phyloP scores from a whole-genome alignment of 2,797 vertebrate genomes.

The Erethizon dorsatum region DNA sequence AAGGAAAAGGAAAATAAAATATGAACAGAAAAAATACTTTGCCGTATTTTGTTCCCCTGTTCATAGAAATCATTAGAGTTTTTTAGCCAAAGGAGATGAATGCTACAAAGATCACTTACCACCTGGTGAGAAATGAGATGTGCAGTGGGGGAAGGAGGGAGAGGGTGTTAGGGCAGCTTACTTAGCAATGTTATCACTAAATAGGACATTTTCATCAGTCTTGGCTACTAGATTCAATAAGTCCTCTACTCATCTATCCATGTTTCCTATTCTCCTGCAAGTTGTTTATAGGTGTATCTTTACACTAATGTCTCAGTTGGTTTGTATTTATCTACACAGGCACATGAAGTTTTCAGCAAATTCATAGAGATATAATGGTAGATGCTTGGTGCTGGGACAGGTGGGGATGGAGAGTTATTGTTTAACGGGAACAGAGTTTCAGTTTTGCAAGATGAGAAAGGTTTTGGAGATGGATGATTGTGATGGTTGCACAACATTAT shows the following conservation, averaged over 20 bases:
- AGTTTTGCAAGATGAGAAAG: background rate
- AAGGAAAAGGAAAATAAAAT: background rate
- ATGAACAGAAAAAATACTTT: background rate
- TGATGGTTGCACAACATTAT: background rate
- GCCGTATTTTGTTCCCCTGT: background rate
- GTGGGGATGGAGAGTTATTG: background rate
- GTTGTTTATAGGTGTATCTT: background rate
- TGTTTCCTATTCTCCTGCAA: background rate
- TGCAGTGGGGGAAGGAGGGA: background rate
- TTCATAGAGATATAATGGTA: background rate
- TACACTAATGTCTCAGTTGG: background rate
- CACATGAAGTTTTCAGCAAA: constrained; percentile 10
- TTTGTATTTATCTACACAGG: constrained; percentile 48
- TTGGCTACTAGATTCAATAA: background rate
- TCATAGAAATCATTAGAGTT: background rate
- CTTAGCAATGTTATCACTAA: background rate
- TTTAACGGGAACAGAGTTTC: background rate
- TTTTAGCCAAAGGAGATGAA: background rate
- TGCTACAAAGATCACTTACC: background rate
- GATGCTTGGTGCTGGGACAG: background rate
- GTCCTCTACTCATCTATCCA: background rate
- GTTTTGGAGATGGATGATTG: background rate
- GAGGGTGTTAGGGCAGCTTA: background rate
- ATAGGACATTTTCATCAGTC: background rate
- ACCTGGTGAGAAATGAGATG: background rate